Conservation (phyloP, 2,888 invertebrate species). For the Limnephilus lunatus region DNA sequence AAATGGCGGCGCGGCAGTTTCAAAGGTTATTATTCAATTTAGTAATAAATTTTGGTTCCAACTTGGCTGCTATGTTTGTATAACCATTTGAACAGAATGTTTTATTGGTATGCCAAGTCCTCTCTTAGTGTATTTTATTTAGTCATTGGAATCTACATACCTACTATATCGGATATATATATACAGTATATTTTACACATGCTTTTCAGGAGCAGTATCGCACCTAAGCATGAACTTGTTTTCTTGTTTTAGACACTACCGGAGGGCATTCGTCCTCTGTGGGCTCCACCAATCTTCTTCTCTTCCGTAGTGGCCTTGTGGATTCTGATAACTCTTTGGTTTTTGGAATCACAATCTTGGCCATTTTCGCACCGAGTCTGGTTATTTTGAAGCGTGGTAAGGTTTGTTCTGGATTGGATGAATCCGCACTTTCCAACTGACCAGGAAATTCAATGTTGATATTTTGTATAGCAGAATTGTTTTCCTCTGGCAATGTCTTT, state of each 20-base stretch:
- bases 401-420: slow-evolving; percentile 75
- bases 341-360: slow-evolving; percentile 74
- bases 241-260: slow-evolving; percentile 75
- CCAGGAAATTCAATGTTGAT: slow-evolving; percentile 44
- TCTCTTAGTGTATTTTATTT: no score
- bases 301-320: slow-evolving; percentile 79
- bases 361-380: slow-evolving; percentile 77
- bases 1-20: no score
- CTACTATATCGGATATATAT: background rate
- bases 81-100: no score
- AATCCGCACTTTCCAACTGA: slow-evolving; percentile 68
- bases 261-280: slow-evolving; percentile 73
- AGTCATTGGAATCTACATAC: background rate
- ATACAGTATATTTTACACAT: slow-evolving; percentile 5
- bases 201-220: background rate
- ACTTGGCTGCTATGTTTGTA: no score
- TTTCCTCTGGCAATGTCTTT: slow-evolving; percentile 69
- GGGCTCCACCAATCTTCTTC: slow-evolving; percentile 80
- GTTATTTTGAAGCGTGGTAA: slow-evolving; percentile 81
- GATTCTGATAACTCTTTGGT: slow-evolving; percentile 75
- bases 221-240: slow-evolving; percentile 75
- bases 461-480: slow-evolving; percentile 39
- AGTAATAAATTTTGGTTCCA: no score
- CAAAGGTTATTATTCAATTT: no score
- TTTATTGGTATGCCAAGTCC: no score